Evolutionary conservation across 1,140 invertebrate species (phyloP), one percentile per base, ranked within the genome.

Genomic region (Leptinotarsa lineolata): DNA sequence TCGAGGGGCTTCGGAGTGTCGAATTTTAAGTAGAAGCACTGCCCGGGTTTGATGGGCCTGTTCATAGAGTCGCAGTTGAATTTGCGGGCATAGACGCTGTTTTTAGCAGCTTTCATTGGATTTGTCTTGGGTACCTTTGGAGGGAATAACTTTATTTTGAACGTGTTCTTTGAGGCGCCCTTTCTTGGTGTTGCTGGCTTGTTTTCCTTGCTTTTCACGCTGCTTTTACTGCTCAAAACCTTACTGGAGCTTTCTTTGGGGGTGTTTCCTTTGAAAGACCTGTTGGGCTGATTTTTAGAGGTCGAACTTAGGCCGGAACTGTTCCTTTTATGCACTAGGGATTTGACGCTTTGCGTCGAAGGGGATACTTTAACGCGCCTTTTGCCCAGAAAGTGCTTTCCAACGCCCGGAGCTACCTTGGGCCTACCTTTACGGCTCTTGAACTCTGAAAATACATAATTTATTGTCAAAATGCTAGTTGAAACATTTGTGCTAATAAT

Each of bases 1-100:
- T 71, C 18, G n/a, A 72, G 72, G 46, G 73, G 72, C 44, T 65
- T 73, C 21, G 58, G 2, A 16, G 45, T 16, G 16, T 20, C 21
- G 65, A 76, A 74, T 73, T 74, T 73, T 12, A 76, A 45, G 61
- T 74, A 76, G 64, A 67, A 76, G 22, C 72, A 71, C 13, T 72
- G 72, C 30, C 70, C 61, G 0, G 58, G 20, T 6, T 70, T 70
- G 4, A 72, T 45, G 70, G 70, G 72, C 30, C 71, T 73, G 39
- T 73, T 73, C 13, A 76, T 76, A 61, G 72, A 76, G 2, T 60
- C 18, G 59, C 21, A 60, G 59, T 18, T 60, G 48, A 18, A 12
- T 11, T 15, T 39, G 13, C 46, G 70, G 63, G n/a, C 21, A 4
- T 48, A 30, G 20, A n/a, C 13, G 63, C 21, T 24, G n/a, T 54